These are phyloP conservation scores for Mandrillus leucophaeus DNA, from an alignment of 2,113 vertebrate genomes.

Conservation along the genomic window DNA sequence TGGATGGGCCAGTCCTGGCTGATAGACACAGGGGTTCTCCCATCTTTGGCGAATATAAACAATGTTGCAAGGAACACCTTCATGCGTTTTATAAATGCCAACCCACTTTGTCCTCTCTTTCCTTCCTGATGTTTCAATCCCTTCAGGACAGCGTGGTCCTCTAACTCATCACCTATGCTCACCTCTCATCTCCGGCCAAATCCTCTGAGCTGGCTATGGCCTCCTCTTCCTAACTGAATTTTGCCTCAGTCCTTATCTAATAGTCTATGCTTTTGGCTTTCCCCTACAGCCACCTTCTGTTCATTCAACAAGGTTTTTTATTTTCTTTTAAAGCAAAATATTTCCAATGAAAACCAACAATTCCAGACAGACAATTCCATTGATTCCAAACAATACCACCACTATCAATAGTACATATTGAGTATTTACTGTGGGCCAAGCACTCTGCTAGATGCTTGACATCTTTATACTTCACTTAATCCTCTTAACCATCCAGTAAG, in stretches of 20 bases:
- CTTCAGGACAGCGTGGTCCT: not conserved
- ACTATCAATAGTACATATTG: fast-evolving
- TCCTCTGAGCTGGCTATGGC: not conserved
- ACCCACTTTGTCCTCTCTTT: not conserved
- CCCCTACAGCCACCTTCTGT: not conserved
- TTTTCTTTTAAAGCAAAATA: not conserved
- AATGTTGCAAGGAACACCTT: not conserved
- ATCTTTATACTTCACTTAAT: not conserved
- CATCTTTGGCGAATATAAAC: not conserved
- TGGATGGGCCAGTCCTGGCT: not conserved
- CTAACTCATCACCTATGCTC: not conserved
- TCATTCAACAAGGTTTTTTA: not conserved
- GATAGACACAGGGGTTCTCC: not conserved
- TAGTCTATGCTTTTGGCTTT: not conserved
- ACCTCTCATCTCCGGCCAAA: not conserved
- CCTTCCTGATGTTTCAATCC: not conserved
- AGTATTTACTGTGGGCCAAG: not conserved
- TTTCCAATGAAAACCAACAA: not conserved
- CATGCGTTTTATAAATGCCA: not conserved
- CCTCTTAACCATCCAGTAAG: not conserved
- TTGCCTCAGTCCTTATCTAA: not conserved
- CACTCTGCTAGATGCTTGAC: not conserved
- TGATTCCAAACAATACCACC: not conserved
- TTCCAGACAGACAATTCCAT: not conserved
- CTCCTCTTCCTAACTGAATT: not conserved